Percentiles rank a stretch among this genome's conserved stretches.
Evolutionary conservation across 2,113 vertebrate species (phyloP).

Genomic region (Gymnobelideus leadbeateri): DNA sequence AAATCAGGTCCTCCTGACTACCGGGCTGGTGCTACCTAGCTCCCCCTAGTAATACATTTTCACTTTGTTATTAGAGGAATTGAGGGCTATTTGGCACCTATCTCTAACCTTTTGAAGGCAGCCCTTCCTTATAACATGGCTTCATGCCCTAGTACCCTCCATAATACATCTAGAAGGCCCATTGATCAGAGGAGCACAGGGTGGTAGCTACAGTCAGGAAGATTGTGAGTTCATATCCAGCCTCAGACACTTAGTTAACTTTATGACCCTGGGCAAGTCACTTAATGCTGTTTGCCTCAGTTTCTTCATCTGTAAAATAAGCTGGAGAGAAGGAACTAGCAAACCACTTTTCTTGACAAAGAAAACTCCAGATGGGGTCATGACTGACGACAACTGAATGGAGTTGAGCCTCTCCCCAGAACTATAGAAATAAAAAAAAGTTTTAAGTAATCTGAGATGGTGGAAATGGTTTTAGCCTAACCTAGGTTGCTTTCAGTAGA

Average conservation of each 20-base stretch:
- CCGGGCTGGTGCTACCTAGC: no score
- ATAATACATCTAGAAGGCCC: not conserved
- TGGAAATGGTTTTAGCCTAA: slow-evolving; percentile 40
- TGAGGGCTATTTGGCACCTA: not conserved
- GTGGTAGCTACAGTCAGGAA: not conserved
- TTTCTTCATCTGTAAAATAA: not conserved
- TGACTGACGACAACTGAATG: not conserved
- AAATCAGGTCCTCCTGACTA: no score
- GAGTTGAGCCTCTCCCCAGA: not conserved
- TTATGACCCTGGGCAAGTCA: not conserved
- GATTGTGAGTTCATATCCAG: not conserved
- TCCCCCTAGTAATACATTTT: not conserved
- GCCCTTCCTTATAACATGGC: not conserved
- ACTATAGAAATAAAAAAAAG: not conserved
- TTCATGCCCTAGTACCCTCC: not conserved
- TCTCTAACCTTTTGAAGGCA: not conserved
- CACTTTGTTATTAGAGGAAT: not conserved
- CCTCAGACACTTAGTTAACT: not conserved
- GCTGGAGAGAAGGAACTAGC: not conserved
- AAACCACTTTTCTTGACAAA: not conserved
- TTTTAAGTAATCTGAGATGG: slow-evolving; percentile 21
- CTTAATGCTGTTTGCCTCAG: not conserved
- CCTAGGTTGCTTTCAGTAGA: slow-evolving; percentile 51
- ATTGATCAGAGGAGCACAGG: not conserved
- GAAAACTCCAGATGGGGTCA: not conserved